These are phyloP conservation scores for Connochaetes taurinus DNA, from an alignment of 2,113 vertebrate genomes.

Conservation along the genomic window DNA sequence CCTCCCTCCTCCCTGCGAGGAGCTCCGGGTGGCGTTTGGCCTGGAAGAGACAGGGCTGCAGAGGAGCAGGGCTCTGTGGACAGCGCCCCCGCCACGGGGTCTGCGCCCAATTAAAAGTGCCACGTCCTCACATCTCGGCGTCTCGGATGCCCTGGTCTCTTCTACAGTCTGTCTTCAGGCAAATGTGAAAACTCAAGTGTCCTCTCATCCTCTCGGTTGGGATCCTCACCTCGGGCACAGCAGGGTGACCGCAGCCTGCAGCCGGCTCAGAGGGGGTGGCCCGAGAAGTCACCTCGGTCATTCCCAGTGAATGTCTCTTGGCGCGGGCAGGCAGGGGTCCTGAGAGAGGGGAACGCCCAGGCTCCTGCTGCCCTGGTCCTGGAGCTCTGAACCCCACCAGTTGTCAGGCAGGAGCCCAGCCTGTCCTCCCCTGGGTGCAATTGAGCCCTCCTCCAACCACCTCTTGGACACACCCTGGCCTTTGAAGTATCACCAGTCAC, in stretches of 20 bases:
- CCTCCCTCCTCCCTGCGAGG: background rate
- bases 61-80: background rate
- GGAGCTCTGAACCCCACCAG: background rate
- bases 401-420: background rate
- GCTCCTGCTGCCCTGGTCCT: background rate
- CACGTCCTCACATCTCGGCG: background rate
- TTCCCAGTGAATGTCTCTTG: background rate
- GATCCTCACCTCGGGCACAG: background rate
- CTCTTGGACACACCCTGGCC: background rate
- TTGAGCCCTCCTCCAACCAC: background rate
- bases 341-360: rapidly evolving
- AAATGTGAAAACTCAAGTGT: background rate
- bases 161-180: background rate
- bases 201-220: background rate
- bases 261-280: background rate
- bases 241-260: background rate
- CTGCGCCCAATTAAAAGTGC: conserved; percentile 18
- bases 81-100: background rate
- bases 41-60: background rate
- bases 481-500: background rate
- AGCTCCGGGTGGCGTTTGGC: background rate
- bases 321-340: background rate
- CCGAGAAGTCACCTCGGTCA: background rate
- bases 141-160: background rate
- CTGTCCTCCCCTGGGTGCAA: background rate